Percentiles rank a stretch among this genome's conserved stretches.
These are phyloP conservation scores for Heliconius charithonia DNA, from an alignment of 2,888 invertebrate species.

Conservation along the genomic window DNA sequence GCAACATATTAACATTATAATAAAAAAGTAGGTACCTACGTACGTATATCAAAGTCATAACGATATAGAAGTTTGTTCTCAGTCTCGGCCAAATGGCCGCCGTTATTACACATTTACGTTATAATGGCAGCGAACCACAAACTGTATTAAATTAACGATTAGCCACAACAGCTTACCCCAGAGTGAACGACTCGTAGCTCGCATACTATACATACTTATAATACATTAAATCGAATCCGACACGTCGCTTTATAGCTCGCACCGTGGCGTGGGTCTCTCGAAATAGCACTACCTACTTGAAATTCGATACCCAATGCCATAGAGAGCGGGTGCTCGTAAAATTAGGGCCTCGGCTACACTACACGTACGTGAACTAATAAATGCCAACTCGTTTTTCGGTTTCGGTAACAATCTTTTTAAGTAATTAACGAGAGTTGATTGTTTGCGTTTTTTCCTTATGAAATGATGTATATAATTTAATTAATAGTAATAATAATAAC, in stretches of 20 bases:
- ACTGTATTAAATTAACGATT: slow-evolving; percentile 72
- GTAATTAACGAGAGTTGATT: neutral
- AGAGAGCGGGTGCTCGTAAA: slow-evolving; percentile 75
- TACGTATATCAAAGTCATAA: slow-evolving; percentile 1
- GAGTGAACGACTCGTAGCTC: slow-evolving; percentile 58
- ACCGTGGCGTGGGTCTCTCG: slow-evolving; percentile 67
- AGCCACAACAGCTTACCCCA: slow-evolving; percentile 65
- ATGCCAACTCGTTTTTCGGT: slow-evolving; percentile 33
- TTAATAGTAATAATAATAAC: neutral
- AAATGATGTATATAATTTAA: no score
- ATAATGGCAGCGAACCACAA: slow-evolving; percentile 61
- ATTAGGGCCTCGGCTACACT: slow-evolving; percentile 66
- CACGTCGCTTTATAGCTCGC: slow-evolving; percentile 72
- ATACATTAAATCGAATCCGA: slow-evolving; percentile 76
- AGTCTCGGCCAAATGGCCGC: slow-evolving; percentile 33
- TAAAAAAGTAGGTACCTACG: neutral
- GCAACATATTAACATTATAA: no score
- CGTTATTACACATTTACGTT: slow-evolving; percentile 39
- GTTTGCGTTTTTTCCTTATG: no score
- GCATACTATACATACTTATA: slow-evolving; percentile 61
- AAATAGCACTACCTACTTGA: slow-evolving; percentile 76
- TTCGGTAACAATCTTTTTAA: neutral
- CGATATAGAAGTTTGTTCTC: slow-evolving; percentile 26
- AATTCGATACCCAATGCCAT: slow-evolving; percentile 74
- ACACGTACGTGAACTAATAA: slow-evolving; percentile 52